Evolutionary conservation across 2,888 invertebrate species (phyloP).

Genomic region (Drosophila paranaensis): DNA sequence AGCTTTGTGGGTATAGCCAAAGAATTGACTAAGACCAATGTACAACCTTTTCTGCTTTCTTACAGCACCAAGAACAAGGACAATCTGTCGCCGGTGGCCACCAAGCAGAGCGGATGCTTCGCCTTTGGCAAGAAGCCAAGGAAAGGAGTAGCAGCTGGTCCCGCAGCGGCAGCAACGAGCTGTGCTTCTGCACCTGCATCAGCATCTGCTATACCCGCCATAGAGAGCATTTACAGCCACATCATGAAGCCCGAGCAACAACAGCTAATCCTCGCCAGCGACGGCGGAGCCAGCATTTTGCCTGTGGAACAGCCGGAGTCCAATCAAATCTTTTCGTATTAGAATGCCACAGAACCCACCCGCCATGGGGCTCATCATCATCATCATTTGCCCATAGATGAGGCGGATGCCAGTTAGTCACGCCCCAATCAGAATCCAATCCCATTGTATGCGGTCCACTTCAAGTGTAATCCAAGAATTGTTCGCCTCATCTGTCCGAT

Average conservation of each 20-base stretch:
- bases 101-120: conserved; percentile 81
- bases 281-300: conserved; percentile 19
- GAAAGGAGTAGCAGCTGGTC: conserved; percentile 16
- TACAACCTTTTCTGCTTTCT: background rate
- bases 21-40: background rate
- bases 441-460: conserved; percentile 9
- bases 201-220: conserved; percentile 59
- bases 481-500: background rate
- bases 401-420: too few relatives aligned
- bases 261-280: conserved; percentile 26
- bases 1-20: conserved; percentile 77
- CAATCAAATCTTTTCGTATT: conserved; percentile 4
- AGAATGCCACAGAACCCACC: background rate
- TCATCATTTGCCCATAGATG: background rate
- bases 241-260: conserved; percentile 49
- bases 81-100: conserved; percentile 81
- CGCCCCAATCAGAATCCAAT: conserved; percentile 19
- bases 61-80: conserved; percentile 79
- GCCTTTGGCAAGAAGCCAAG: conserved; percentile 82
- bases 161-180: conserved; percentile 10
- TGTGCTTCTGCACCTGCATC: conserved; percentile 7
- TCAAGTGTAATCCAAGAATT: background rate
- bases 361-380: background rate
- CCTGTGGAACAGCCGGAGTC: conserved; percentile 26
- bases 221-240: conserved; percentile 73